These are phyloP conservation scores for Polyommatus icarus DNA, from an alignment of 2,888 invertebrate genomes.

Conservation along the genomic window DNA sequence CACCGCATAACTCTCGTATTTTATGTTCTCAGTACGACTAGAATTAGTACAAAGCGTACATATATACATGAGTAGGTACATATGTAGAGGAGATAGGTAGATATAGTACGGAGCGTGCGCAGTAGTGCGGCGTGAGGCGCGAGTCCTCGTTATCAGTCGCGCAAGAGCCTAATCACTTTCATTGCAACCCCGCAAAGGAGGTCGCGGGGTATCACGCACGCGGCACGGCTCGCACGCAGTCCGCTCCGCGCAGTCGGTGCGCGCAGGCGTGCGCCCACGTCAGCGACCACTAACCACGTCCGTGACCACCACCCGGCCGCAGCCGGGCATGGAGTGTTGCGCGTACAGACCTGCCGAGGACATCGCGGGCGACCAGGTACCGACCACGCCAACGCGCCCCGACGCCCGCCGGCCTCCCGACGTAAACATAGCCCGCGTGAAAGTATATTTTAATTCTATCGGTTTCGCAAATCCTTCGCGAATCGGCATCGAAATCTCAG, in stretches of 20 bases:
- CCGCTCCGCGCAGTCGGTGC: conserved; percentile 49
- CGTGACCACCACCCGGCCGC: conserved; percentile 52
- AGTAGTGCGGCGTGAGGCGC: conserved; percentile 31
- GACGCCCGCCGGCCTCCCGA: neutral
- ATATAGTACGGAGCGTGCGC: conserved; percentile 1
- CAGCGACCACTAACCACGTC: conserved; percentile 39
- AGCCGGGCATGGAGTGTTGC: conserved; percentile 77
- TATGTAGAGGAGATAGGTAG: conserved; percentile 22
- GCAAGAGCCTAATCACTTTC: conserved; percentile 75
- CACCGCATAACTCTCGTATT: neutral
- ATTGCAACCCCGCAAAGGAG: conserved; percentile 73
- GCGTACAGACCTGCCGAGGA: conserved; percentile 73
- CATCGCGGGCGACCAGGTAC: conserved; percentile 78
- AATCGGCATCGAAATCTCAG: conserved; percentile 22
- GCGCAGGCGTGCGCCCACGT: conserved; percentile 48
- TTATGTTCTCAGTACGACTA: neutral
- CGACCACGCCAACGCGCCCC: conserved; percentile 23
- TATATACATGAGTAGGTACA: neutral
- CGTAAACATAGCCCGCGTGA: conserved; percentile 16
- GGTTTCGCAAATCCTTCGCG: conserved; percentile 25
- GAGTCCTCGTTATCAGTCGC: conserved; percentile 73
- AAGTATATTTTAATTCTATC: conserved; percentile 26
- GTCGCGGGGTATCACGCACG: conserved; percentile 65
- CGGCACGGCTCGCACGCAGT: conserved; percentile 48
- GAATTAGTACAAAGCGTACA: neutral